Evolutionary conservation across 2,888 invertebrate species (phyloP).

Genomic region (Parnassius glacialis): DNA sequence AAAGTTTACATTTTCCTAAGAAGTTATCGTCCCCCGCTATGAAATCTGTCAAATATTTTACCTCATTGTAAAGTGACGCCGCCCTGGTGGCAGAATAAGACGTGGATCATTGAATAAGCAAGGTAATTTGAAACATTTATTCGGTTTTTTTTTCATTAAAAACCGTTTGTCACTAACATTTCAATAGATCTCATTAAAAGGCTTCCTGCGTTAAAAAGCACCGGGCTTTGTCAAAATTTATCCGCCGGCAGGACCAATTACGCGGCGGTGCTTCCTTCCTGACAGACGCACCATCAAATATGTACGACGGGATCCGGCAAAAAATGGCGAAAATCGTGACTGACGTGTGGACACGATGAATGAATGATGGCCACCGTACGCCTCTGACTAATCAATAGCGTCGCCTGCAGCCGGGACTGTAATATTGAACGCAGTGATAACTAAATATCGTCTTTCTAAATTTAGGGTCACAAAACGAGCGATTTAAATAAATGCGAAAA

Average conservation of each 20-base stretch:
- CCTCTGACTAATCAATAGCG: slow-evolving; percentile 49
- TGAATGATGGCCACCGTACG: slow-evolving; percentile 61
- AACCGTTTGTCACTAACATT: slow-evolving; percentile 20
- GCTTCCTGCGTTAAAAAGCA: slow-evolving; percentile 41
- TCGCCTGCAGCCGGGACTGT: slow-evolving; percentile 41
- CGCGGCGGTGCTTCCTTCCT: slow-evolving; percentile 61
- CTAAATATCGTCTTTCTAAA: slow-evolving; percentile 41
- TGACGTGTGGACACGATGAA: slow-evolving; percentile 62
- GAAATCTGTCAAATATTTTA: no score
- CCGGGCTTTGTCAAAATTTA: slow-evolving; percentile 47
- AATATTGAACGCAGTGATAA: slow-evolving; percentile 55
- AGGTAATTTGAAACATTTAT: no score
- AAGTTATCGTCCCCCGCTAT: no score
- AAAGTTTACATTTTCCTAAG: no score
- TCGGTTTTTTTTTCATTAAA: background rate
- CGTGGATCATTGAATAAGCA: no score
- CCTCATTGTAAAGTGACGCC: no score
- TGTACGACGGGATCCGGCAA: slow-evolving; percentile 53
- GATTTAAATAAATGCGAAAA: background rate
- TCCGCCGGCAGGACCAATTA: slow-evolving; percentile 62
- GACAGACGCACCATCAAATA: slow-evolving; percentile 64
- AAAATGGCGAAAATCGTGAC: slow-evolving; percentile 48
- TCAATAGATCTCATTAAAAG: slow-evolving; percentile 47
- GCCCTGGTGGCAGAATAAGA: no score
- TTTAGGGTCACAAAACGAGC: slow-evolving; percentile 5